phyloP scores from a whole-genome alignment of 2,888 invertebrate species.

The Autographa pulchrina region DNA sequence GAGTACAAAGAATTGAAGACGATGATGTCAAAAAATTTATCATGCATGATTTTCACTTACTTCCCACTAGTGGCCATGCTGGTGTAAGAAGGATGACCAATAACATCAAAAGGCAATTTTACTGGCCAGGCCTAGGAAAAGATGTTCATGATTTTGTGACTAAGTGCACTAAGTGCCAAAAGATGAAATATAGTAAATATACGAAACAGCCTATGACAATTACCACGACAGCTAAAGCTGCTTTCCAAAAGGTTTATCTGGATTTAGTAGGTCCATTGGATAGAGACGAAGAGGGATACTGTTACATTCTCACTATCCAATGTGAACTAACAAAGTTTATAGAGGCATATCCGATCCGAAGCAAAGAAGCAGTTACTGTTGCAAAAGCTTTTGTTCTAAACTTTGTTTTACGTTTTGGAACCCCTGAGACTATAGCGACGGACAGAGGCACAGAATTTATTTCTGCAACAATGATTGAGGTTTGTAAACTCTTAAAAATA shows the following conservation, averaged over 20 bases:
- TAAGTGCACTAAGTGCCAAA: conserved; percentile 29
- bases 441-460: conserved; percentile 29
- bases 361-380: conserved; percentile 25
- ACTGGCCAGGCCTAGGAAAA: conserved; percentile 23
- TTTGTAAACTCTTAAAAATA: conserved; percentile 25
- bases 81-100: conserved; percentile 33
- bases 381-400: conserved; percentile 24
- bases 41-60: conserved; percentile 24
- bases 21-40: too few relatives aligned
- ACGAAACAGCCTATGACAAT: conserved; percentile 22
- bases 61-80: conserved; percentile 30
- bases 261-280: conserved; percentile 29
- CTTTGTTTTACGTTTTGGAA: conserved; percentile 24
- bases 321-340: conserved; percentile 26
- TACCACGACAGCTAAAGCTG: conserved; percentile 17
- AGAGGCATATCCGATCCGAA: conserved; percentile 3
- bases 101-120: conserved; percentile 23
- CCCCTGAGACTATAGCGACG: conserved; percentile 17
- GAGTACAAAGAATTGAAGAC: too few relatives aligned
- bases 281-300: conserved; percentile 10
- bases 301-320: conserved; percentile 23
- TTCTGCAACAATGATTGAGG: background rate
- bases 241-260: conserved; percentile 21
- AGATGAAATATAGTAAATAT: conserved; percentile 7
- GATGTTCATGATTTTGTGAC: conserved; percentile 24